These are phyloP conservation scores for Drosophila sechellia DNA, from an alignment of 1,140 invertebrate genomes.

Conservation along the genomic window DNA sequence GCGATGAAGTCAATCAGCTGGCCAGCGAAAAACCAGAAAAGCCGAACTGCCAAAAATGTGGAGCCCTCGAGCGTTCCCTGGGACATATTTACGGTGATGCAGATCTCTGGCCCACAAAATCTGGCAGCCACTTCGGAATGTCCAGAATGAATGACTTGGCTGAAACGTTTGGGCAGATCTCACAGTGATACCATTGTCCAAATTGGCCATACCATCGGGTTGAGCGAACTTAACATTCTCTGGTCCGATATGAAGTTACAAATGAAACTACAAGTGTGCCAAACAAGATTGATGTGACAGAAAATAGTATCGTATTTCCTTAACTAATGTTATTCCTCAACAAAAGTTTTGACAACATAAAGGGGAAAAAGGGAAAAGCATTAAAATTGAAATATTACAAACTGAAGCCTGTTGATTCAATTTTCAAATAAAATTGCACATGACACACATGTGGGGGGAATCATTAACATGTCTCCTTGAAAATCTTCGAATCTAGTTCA, in stretches of 20 bases:
- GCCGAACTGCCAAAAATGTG: constrained; percentile 26
- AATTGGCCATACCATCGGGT: constrained; percentile 7
- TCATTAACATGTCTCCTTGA: not conserved
- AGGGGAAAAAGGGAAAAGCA: too few species aligned
- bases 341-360: too few species aligned
- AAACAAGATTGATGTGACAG: not conserved
- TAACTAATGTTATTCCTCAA: too few species aligned
- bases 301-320: too few species aligned
- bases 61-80: constrained; percentile 29
- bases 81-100: constrained; percentile 38
- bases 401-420: not conserved
- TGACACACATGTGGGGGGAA: too few species aligned
- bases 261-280: not conserved
- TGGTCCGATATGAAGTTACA: not conserved
- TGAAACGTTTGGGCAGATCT: constrained; percentile 14
- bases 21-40: constrained; percentile 42
- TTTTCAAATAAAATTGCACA: not conserved
- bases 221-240: constrained; percentile 27
- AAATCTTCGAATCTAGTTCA: constrained; percentile 3
- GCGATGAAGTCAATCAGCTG: constrained; percentile 58
- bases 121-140: constrained; percentile 18
- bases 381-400: not conserved
- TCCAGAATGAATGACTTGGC: constrained; percentile 32
- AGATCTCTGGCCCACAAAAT: constrained; percentile 28
- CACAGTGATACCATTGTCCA: constrained; percentile 4